Evolutionary conservation across 2,888 invertebrate genomes (phyloP).

Genomic region (Spilosoma lubricipeda): DNA sequence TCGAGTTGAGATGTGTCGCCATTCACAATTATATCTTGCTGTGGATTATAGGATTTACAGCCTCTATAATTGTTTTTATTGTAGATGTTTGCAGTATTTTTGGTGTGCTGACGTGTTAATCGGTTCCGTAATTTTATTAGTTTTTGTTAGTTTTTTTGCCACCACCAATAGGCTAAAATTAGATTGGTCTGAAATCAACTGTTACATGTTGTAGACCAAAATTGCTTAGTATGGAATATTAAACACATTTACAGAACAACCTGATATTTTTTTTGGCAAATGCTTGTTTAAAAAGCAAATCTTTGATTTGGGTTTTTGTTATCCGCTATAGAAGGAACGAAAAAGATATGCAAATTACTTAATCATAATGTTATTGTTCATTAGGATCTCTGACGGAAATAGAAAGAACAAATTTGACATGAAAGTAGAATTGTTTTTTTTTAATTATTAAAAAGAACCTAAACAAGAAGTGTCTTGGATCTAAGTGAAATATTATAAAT

Average conservation of each 20-base stretch:
- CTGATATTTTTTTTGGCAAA: no score
- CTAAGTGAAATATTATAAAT: no score
- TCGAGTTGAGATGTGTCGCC: slow-evolving; percentile 55
- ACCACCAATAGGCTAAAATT: not conserved
- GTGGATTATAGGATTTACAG: slow-evolving; percentile 59
- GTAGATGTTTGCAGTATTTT: slow-evolving; percentile 21
- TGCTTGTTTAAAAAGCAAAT: no score
- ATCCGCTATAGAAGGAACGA: no score
- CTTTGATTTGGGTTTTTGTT: no score
- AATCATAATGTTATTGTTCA: not conserved
- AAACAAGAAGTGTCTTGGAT: no score
- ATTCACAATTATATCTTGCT: slow-evolving; percentile 60
- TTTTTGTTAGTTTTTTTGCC: not conserved
- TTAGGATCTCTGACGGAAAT: no score
- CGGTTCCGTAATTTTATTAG: not conserved
- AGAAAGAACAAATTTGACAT: no score
- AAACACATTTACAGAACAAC: not conserved
- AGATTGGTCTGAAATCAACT: not conserved
- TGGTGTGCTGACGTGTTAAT: slow-evolving; percentile 6
- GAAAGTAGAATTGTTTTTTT: no score
- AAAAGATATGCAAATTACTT: no score
- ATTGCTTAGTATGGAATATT: not conserved
- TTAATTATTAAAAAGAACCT: no score
- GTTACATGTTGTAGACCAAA: not conserved
- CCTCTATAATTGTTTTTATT: slow-evolving; percentile 57